These are phyloP conservation scores for Pteronotus mesoamericanus DNA, from an alignment of 2,797 vertebrate species.

Conservation along the genomic window DNA sequence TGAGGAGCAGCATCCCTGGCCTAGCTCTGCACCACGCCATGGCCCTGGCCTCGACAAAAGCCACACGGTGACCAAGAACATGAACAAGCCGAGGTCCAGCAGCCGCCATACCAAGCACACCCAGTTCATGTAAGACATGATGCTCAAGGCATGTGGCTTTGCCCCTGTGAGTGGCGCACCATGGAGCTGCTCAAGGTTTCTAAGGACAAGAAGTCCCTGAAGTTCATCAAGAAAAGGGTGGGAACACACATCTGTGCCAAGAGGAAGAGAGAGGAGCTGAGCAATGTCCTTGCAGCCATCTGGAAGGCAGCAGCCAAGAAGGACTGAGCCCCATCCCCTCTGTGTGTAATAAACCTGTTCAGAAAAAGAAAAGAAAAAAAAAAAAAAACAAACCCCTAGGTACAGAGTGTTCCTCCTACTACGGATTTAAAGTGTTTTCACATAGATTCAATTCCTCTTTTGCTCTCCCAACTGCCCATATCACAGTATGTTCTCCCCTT, in stretches of 20 bases:
- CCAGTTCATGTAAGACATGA: not conserved
- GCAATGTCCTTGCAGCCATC: not conserved
- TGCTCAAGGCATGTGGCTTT: not conserved
- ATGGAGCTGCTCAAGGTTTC: not conserved
- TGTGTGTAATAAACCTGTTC: not conserved
- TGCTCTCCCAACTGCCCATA: not conserved
- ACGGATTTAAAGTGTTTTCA: not conserved
- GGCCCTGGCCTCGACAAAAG: not conserved
- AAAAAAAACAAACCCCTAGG: not conserved
- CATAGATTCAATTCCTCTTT: not conserved
- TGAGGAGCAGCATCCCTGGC: not conserved
- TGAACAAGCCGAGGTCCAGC: not conserved
- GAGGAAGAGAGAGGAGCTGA: not conserved
- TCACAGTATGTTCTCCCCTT: not conserved
- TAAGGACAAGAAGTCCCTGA: not conserved
- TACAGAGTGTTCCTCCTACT: not conserved
- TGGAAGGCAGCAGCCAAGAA: not conserved
- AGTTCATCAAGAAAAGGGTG: not conserved
- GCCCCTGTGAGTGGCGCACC: not conserved
- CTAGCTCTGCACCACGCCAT: not conserved
- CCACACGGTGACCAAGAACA: not conserved
- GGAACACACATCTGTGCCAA: not conserved
- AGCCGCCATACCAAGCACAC: not conserved
- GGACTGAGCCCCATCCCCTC: not conserved
- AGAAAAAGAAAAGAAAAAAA: not conserved